Evolutionary conservation across 2,888 invertebrate genomes (phyloP).

Genomic region (Rhogogaster chlorosoma): DNA sequence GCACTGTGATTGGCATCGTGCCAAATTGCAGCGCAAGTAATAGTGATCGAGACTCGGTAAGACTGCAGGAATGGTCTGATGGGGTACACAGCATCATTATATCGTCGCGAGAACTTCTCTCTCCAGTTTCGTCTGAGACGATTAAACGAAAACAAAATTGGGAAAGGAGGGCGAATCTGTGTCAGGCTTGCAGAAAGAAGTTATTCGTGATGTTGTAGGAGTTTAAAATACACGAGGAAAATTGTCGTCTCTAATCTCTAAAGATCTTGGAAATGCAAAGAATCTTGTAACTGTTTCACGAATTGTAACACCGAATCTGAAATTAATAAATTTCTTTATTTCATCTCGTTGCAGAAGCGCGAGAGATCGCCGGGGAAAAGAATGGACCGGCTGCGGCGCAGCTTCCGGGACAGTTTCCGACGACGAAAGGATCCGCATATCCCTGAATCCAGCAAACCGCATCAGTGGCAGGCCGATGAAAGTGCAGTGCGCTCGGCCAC

Average conservation of each 20-base stretch:
- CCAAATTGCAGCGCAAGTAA: conserved; percentile 24
- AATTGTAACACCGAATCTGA: not conserved
- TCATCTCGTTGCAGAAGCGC: conserved; percentile 80
- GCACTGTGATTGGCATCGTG: not conserved
- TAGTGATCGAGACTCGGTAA: conserved; percentile 12
- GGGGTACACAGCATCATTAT: not conserved
- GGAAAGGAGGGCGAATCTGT: not conserved
- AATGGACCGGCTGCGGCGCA: conserved; percentile 94
- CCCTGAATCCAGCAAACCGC: conserved; percentile 96
- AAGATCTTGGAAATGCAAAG: not conserved
- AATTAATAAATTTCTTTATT: not conserved
- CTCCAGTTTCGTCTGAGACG: not conserved
- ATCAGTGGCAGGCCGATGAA: conserved; percentile 99
- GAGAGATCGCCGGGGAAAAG: conserved; percentile 85
- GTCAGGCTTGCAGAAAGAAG: not conserved
- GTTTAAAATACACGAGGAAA: not conserved
- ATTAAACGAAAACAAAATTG: not conserved
- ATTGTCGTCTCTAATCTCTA: not conserved
- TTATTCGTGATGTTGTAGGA: not conserved
- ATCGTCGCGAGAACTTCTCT: not conserved
- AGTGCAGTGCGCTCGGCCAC: conserved; percentile 96
- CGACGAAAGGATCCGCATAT: conserved; percentile 91
- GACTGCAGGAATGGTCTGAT: conserved; percentile 8
- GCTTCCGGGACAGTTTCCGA: conserved; percentile 96
- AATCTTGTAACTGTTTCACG: not conserved